Evolutionary conservation across 2,888 invertebrate species (phyloP), one percentile per base, ranked within the genome.

Genomic region (Antheraea assamensis): DNA sequence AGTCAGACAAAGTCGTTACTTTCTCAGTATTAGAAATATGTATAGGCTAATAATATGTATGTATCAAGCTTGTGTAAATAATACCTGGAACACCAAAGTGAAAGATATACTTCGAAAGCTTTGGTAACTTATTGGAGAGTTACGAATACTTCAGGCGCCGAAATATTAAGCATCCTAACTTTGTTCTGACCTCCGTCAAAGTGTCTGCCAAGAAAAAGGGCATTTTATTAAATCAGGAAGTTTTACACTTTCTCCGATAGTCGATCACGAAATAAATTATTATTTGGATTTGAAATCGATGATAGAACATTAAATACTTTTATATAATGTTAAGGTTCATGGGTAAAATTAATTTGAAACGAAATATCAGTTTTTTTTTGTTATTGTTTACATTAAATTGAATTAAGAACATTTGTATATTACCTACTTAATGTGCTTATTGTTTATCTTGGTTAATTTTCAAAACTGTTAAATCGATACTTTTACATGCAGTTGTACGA

Each of bases 191-290:
- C 78, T 76, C 74, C 75, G 78, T 78, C 79, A 78, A 78, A 76
- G 74, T 77, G 78, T 78, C 76, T 66, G 30, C 61, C 68, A 73
- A 74, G 74, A 74, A 74, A 75, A 73, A 75, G 74, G 74, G 73
- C 72, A 61, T 76, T 77, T 78, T 79, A 79, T 79, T 79, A 77
- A 78, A 78, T 76, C 70, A 76, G 52, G 72, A 79, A 78, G 68
- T 76, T 76, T 70, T 52, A 42, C 31, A 68, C 55, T 71, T 66
- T 27, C 35, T 21, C 31, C 49, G 72, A 31, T 68, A 52, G 35
- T 27, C 72, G 35, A 72, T 70, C 72, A 70, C 21, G 42, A 71
- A 71, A 74, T 74, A 73, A 72, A 74, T 74, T 72, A 74, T 72
- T 73, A 52, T 71, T 27, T 70, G 47, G 49, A 72, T 68, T 72